Conservation (phyloP, 1,140 invertebrate genomes). For the Heliconius congener region DNA sequence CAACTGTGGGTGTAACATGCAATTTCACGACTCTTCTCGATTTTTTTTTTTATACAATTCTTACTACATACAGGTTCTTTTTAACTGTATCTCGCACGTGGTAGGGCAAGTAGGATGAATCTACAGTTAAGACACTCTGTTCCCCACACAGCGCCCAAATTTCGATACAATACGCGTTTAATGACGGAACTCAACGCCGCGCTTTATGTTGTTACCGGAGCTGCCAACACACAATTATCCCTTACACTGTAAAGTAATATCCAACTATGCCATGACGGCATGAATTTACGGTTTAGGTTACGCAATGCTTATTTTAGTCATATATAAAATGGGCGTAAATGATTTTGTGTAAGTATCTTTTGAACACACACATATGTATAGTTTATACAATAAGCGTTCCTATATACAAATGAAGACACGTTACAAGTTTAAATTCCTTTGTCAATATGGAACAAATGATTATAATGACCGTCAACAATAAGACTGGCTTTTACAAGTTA, state of each 20-base stretch:
- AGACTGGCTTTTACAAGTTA: not conserved
- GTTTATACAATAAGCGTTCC: not conserved
- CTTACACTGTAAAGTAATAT: not conserved
- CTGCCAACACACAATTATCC: not conserved
- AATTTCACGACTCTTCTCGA: constrained; percentile 20
- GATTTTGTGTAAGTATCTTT: too few species aligned
- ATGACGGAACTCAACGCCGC: too few species aligned
- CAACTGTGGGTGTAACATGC: constrained; percentile 21
- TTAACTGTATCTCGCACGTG: too few species aligned
- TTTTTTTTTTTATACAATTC: not conserved
- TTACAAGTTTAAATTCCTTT: not conserved
- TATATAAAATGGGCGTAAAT: constrained; percentile 5
- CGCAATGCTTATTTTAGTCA: constrained; percentile 6
- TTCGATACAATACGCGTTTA: too few species aligned
- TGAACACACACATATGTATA: not conserved
- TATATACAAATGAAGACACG: not conserved
- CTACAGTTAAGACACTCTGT: too few species aligned
- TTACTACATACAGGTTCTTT: not conserved
- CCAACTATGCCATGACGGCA: not conserved
- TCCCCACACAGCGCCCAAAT: too few species aligned
- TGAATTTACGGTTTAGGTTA: not conserved
- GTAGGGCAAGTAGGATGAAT: too few species aligned
- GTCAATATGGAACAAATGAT: not conserved
- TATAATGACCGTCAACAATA: not conserved
- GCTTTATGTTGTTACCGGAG: too few species aligned